Evolutionary conservation across 2,797 vertebrate species (phyloP), one percentile per base, ranked within the genome.

Genomic region (Eospalax fontanierii): DNA sequence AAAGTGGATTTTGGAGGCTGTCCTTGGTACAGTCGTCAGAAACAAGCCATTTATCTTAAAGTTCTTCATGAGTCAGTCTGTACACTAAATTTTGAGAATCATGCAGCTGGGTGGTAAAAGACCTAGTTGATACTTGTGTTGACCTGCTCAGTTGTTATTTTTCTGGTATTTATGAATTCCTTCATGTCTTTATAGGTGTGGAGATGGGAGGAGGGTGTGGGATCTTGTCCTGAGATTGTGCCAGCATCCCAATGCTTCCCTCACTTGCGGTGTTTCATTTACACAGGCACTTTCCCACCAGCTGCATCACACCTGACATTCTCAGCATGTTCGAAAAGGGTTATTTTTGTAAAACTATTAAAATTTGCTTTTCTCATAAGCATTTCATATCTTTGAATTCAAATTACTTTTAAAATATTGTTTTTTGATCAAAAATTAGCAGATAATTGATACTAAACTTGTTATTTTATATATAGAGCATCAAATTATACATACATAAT

Each of bases 301-400:
- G 68, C 68, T 63, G 54, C 61, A 21, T 87, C 71, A 75, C 40
- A 66, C 81, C 73, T 75, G 26, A 54, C 78, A 54, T 93, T 87
- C 95, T 90, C 33, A 88, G 92, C 92, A 84, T 96, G 90, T 94
- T 95, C 74, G 75, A 93, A 94, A 94, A 94, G 81, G 63, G 76
- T 93, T 97, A 94, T 96, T 97, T 97, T 96, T 95, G 89, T 97
- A 94, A 96, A 97, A 92, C 82, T 89, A 89, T 97, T 95, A 93
- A 88, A 96, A 89, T 89, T 95, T 92, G 94, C 61, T 95, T 96
- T 96, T 87, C 90, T 95, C 54, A 86, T 94, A 87, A 96, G 74
- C 90, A 94, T 71, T 91, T 93, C 65, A 91, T 82, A 93, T 95
- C 90, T 91, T 88, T 75, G 87, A 82, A 91, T 50, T 89, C 63